Conservation (phyloP, 2,113 vertebrate species). For the Tiliqua scincoides region DNA sequence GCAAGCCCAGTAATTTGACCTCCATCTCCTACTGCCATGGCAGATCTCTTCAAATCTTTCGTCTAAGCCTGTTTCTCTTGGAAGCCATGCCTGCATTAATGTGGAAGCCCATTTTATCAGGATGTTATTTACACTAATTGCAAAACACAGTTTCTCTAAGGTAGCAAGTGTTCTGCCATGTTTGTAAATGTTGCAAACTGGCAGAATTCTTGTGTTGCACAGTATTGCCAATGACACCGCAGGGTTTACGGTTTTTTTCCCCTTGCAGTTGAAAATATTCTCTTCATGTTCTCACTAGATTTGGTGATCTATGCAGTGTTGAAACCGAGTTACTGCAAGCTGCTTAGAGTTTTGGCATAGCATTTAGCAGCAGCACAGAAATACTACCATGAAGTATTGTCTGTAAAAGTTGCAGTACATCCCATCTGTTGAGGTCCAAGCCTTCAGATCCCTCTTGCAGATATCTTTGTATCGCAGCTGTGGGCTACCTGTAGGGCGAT, state of each 20-base stretch:
- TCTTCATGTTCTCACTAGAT: not conserved
- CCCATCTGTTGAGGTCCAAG: too few relatives aligned
- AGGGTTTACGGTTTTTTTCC: not conserved
- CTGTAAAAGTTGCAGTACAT: not conserved
- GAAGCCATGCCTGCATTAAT: not conserved
- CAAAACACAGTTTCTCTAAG: not conserved
- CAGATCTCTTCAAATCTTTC: conserved; percentile 3
- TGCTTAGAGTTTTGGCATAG: not conserved
- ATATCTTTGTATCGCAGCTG: too few relatives aligned
- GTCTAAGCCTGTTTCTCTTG: not conserved
- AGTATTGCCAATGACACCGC: not conserved
- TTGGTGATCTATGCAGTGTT: not conserved
- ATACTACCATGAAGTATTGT: not conserved
- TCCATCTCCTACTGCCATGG: not conserved
- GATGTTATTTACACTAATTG: conserved; percentile 28
- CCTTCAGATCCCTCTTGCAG: too few relatives aligned
- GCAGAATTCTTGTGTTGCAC: not conserved
- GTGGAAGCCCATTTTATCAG: not conserved
- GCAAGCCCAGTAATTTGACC: not conserved
- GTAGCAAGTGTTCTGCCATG: not conserved
- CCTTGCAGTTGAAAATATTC: not conserved
- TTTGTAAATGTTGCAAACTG: not conserved
- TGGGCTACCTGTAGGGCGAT: too few relatives aligned
- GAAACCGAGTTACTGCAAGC: not conserved
- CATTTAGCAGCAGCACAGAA: not conserved